Base-by-base conservation (phyloP, 2,888 invertebrate genomes). In the Drosophila sordidapex region DNA sequence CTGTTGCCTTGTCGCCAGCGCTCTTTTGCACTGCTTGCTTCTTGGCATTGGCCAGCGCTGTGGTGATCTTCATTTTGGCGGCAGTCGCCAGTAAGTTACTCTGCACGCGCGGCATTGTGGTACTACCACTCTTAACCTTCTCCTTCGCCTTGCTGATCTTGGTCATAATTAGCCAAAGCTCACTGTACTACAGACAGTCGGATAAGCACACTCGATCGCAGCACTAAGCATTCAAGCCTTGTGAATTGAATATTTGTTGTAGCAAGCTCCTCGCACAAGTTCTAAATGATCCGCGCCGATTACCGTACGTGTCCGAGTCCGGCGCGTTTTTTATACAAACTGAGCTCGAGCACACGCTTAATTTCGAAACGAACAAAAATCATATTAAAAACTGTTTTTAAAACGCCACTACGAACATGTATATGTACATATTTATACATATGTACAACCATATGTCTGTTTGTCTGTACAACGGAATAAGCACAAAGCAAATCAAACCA, bases 41-140 rank as follows among this genome's bases (percentile, higher is more conserved):
- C 60, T 90, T 91, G 25, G 89, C 69, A 79, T 91, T 91, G 27
- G 79, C 72, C 52, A 82, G 78, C 11, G 90, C 85, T 72, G 84
- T 91, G 27, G 82, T 83, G 46, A 91, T 90, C 80, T 91, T 91
- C 89, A 90, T 91, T 82, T 91, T 91, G 52, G 83, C 91, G 38
- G 91, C 92, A 79, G 82, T 91, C 18, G 88, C 71, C 38, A 91
- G 74, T 56, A 92, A 78, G 61, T 63, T 74, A 36, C 2, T 71
- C 2, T 36, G 25, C 18, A 58, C 33, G 43, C 77, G 70, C 29
- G 66, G 52, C 56, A 60, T 21, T 10, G 27, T 70, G 11, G 6
- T 21, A 43, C 33, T 31, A 36, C 31, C 43, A 33, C 29, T 72
- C 53, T 81, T 87, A 27, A 81, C 76, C 62, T 80, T 87, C 25